A percentile compares a stretch with the other conserved stretches of the same genome.
These are phyloP conservation scores for Amblyjoppa fuscipennis DNA, from an alignment of 2,888 invertebrate genomes.

Conservation along the genomic window DNA sequence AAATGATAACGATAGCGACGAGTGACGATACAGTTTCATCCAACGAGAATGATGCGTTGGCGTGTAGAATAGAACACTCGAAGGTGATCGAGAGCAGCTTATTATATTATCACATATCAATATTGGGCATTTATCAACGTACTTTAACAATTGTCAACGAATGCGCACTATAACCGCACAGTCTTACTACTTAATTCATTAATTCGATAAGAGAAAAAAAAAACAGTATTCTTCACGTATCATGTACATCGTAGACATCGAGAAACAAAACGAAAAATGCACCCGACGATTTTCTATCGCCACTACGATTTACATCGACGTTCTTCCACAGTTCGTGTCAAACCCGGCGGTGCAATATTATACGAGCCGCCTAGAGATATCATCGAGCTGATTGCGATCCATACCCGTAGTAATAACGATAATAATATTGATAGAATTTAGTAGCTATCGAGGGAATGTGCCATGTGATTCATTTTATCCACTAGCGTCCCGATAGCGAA, in stretches of 20 bases:
- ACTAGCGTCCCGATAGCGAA: conserved; percentile 11
- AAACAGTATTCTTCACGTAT: conserved; percentile 62
- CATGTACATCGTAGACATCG: conserved; percentile 33
- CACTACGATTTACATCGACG: background rate
- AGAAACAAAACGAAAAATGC: background rate
- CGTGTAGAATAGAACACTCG: conserved; percentile 42
- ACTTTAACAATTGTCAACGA: conserved; percentile 54
- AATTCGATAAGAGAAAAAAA: conserved; percentile 40
- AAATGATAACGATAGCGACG: conserved; percentile 30
- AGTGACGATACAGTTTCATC: conserved; percentile 60
- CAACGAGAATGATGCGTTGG: conserved; percentile 23
- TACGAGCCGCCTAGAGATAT: conserved; percentile 1
- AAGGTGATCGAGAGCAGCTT: conserved; percentile 61
- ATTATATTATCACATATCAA: conserved; percentile 79
- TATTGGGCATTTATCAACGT: conserved; percentile 80
- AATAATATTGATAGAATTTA: background rate
- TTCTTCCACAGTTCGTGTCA: conserved; percentile 20
- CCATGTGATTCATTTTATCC: conserved; percentile 10
- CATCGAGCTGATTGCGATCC: conserved; percentile 9
- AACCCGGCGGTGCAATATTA: conserved; percentile 46
- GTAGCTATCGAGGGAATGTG: conserved; percentile 1
- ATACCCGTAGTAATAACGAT: conserved; percentile 19
- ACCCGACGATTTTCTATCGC: conserved; percentile 5
- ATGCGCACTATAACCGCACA: conserved; percentile 63
- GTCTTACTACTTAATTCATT: conserved; percentile 62